Conservation (phyloP, 2,113 vertebrate genomes). For the Saccopteryx bilineata region DNA sequence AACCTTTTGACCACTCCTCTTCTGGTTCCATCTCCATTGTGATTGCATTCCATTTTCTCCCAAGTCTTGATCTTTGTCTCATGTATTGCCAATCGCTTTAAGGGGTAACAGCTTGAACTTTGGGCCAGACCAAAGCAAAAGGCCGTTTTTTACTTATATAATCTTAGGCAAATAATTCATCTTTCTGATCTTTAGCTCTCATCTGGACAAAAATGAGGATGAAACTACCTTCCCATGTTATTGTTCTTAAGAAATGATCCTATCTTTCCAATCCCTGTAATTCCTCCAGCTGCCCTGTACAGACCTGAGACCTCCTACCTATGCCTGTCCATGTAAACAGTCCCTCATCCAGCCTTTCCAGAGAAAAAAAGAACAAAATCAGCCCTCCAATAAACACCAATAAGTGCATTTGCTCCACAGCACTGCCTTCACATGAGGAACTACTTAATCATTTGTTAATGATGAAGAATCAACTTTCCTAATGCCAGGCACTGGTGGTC, state of each 20-base stretch:
- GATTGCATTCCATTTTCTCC: not conserved
- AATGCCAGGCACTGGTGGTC: conserved; percentile 75
- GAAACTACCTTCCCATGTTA: not conserved
- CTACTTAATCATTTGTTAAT: conserved; percentile 85
- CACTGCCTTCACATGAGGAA: conserved; percentile 81
- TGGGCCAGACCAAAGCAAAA: not conserved
- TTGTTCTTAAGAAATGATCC: not conserved
- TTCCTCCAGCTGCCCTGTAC: not conserved
- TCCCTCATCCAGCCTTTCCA: not conserved
- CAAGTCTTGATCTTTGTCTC: not conserved
- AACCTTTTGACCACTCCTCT: not conserved
- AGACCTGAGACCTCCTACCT: not conserved
- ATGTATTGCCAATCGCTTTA: not conserved
- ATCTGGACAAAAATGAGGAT: not conserved
- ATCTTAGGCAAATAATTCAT: not conserved
- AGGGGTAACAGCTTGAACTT: conserved; percentile 14
- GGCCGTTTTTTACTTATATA: not conserved
- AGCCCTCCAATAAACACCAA: conserved; percentile 77
- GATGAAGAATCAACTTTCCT: conserved; percentile 75
- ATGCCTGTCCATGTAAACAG: not conserved
- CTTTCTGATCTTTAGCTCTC: not conserved
- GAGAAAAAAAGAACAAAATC: conserved; percentile 39
- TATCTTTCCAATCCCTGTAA: not conserved
- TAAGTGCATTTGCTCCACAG: conserved; percentile 65
- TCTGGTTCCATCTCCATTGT: not conserved